These are phyloP conservation scores for Pocillopora meandrina DNA, from an alignment of 92 coral and sea anemone genomes.

Conservation along the genomic window DNA sequence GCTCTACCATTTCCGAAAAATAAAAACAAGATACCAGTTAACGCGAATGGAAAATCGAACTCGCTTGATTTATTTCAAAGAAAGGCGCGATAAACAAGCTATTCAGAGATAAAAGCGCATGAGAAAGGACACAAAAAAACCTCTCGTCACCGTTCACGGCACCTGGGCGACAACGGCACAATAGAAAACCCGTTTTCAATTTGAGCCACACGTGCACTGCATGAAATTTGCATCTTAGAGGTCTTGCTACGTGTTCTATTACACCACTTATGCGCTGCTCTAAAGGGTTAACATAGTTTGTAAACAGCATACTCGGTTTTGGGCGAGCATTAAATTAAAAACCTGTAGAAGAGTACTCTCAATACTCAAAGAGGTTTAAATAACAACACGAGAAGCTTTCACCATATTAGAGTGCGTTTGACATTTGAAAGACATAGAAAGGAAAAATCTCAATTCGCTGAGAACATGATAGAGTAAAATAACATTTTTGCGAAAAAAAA, in stretches of 20 bases:
- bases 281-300: constrained; percentile 2
- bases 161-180: constrained; percentile 33
- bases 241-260: constrained; percentile 20
- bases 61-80: constrained; percentile 54
- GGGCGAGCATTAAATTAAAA: constrained; percentile 5
- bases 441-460: background rate
- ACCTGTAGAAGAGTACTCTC: background rate
- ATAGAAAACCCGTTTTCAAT: constrained; percentile 36
- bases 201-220: constrained; percentile 31
- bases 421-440: background rate
- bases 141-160: constrained; percentile 30
- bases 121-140: constrained; percentile 22
- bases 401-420: background rate
- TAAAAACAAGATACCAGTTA: constrained; percentile 42
- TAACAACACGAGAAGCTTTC: background rate
- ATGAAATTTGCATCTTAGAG: constrained; percentile 1
- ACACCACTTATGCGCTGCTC: background rate
- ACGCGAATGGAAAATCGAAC: constrained; percentile 35
- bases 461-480: background rate
- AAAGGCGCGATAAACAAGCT: constrained; percentile 54
- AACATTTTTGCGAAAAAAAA: background rate
- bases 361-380: background rate
- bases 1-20: constrained; percentile 7
- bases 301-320: background rate
- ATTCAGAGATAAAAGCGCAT: constrained; percentile 47